Evolutionary conservation across 2,797 vertebrate genomes (phyloP).

Genomic region (Crenichthys baileyi): DNA sequence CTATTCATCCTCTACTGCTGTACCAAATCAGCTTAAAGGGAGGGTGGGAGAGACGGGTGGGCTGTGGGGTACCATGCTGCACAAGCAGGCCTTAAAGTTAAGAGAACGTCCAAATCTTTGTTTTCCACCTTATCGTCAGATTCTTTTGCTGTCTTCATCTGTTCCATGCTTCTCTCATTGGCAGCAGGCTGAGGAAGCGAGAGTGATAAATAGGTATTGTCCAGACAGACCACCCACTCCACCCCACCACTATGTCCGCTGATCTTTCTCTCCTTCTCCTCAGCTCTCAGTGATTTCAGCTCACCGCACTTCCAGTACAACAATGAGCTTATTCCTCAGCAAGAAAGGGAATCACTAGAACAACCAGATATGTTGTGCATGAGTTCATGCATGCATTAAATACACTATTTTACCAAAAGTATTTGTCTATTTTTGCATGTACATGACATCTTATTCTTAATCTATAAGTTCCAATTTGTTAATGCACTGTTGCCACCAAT

Average conservation of each 20-base stretch:
- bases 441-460: too few species aligned
- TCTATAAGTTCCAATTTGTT: too few species aligned
- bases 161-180: conserved; percentile 45
- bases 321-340: conserved; percentile 74
- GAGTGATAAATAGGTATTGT: conserved; percentile 80
- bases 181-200: conserved; percentile 69
- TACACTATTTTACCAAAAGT: too few species aligned
- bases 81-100: conserved; percentile 56
- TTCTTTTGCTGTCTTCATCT: conserved; percentile 58
- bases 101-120: conserved; percentile 37
- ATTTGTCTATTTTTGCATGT: too few species aligned
- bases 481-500: too few species aligned
- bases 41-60: conserved; percentile 28
- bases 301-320: conserved; percentile 62
- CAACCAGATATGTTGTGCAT: conserved; percentile 44
- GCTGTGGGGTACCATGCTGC: conserved; percentile 38
- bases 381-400: conserved; percentile 2
- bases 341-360: conserved; percentile 68
- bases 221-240: conserved; percentile 73
- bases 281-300: conserved; percentile 57
- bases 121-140: conserved; percentile 21
- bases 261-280: conserved; percentile 56
- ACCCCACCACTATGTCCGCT: conserved; percentile 42
- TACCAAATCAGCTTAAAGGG: conserved; percentile 65
- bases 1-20: conserved; percentile 63